Evolutionary conservation across 2,888 invertebrate genomes (phyloP).

Genomic region (Bellardia pandia): DNA sequence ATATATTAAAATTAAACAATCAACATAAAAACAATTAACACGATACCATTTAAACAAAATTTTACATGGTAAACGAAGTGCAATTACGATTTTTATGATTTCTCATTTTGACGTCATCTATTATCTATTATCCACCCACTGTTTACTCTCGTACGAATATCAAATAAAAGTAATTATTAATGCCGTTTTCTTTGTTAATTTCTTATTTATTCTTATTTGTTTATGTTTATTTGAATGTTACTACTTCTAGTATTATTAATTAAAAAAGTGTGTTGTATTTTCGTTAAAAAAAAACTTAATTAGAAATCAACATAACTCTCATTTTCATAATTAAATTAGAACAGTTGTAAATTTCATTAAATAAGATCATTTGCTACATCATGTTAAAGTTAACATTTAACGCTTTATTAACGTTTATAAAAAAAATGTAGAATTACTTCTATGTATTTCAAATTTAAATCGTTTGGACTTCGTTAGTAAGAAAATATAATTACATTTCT

Average conservation of each 20-base stretch:
- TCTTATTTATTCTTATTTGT: conserved; percentile 63
- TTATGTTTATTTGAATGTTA: conserved; percentile 71
- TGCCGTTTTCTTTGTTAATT: conserved; percentile 62
- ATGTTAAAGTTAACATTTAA: conserved; percentile 16
- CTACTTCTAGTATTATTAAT: conserved; percentile 44
- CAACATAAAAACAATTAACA: conserved; percentile 42
- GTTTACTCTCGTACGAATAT: conserved; percentile 66
- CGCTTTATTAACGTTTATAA: conserved; percentile 25
- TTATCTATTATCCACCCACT: conserved; percentile 36
- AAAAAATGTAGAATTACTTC: background rate
- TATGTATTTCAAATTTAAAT: conserved; percentile 3
- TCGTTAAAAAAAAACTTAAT: conserved; percentile 7
- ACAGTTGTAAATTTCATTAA: conserved; percentile 57
- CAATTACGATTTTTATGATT: conserved; percentile 65
- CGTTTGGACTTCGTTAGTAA: conserved; percentile 16
- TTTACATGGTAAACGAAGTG: conserved; percentile 57
- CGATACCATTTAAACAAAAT: conserved; percentile 56
- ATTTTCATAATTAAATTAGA: conserved; percentile 33
- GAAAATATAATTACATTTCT: no score
- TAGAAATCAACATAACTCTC: conserved; percentile 37
- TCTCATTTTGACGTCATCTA: conserved; percentile 53
- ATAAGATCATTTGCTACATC: conserved; percentile 35
- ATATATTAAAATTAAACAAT: conserved; percentile 36
- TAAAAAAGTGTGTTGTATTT: conserved; percentile 41
- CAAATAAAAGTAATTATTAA: conserved; percentile 72